Evolutionary conservation across 2,113 vertebrate genomes (phyloP), one percentile per base, ranked within the genome.

Genomic region (Strigops habroptila): DNA sequence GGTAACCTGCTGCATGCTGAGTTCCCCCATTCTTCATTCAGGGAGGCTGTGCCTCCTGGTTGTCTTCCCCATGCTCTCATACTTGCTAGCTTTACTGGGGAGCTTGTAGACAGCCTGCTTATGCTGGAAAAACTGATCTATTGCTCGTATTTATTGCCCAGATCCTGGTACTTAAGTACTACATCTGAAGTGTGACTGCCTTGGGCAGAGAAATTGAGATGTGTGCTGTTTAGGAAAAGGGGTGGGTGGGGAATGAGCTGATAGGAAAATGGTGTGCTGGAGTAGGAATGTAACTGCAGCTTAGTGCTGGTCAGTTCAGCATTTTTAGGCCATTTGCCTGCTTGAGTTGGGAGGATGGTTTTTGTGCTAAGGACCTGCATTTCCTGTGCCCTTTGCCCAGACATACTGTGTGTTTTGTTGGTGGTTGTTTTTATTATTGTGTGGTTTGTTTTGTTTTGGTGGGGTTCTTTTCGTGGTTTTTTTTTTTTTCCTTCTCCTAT

Each of bases 1-100:
- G 31, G 11, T 39, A 23, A 28, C 30, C 30, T 14, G 1, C 27
- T 76, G 33, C 3, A 2, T 52, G 33, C 48, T 44, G n/a, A n/a
- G 33, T 9, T 55, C 64, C 25, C 64, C 0, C 8, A 11, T 27
- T 22, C 37, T n/a, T 46, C 12, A 1, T 23, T 51, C 19, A 18
- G 44, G 13, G n/a, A 28, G 1, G 3, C 6, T 44, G 35, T 69
- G 28, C 24, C 18, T 90, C 30, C 16, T 3, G 4, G 5, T 62
- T 74, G 27, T 59, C 53, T 62, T 57, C 41, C 7, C 7, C 0
- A 0, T 12, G 0, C 35, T 64, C n/a, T 15, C 15, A 6, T 8
- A 10, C 5, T 11, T 0, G 1, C 17, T 6, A 31, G 37, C 33
- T 86, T 63, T 74, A 27, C 28, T 53, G 48, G 51, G 44, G 22